phyloP scores from a whole-genome alignment of 2,888 invertebrate species.

The Meliscaeva auricollis region DNA sequence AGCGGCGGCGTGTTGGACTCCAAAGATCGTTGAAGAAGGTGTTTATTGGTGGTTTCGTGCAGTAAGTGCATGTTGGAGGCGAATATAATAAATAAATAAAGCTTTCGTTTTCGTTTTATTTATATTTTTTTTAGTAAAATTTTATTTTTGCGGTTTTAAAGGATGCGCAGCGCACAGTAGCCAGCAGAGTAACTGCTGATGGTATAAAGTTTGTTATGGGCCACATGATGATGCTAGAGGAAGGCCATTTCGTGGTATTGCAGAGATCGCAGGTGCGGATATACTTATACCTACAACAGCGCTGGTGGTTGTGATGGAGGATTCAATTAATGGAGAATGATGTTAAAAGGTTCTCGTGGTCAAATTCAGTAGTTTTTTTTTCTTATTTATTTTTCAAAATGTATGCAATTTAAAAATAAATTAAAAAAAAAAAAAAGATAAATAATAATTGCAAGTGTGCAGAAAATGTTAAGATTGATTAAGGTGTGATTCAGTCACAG shows the following conservation, averaged over 20 bases:
- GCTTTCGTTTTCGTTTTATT: conserved; percentile 30
- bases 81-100: conserved; percentile 74
- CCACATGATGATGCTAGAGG: conserved; percentile 4
- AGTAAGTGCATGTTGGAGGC: conserved; percentile 75
- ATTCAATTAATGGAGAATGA: conserved; percentile 73
- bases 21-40: conserved; percentile 71
- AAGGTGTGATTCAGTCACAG: conserved; percentile 1
- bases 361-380: conserved; percentile 33
- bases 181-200: too few relatives aligned
- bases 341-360: conserved; percentile 67
- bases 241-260: conserved; percentile 50
- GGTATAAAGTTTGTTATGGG: conserved; percentile 60
- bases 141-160: conserved; percentile 36
- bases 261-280: conserved; percentile 53
- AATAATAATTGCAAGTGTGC: conserved; percentile 30
- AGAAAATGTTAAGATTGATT: conserved; percentile 29
- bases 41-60: conserved; percentile 75
- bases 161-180: conserved; percentile 75
- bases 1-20: conserved; percentile 48
- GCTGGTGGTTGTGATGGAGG: conserved; percentile 57
- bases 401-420: conserved; percentile 26
- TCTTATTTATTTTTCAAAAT: not conserved
- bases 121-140: not conserved
- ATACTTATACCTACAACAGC: not conserved
- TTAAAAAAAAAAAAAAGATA: not conserved